Evolutionary conservation across 1,140 invertebrate genomes (phyloP).

Genomic region (Aphaenogaster rudis): DNA sequence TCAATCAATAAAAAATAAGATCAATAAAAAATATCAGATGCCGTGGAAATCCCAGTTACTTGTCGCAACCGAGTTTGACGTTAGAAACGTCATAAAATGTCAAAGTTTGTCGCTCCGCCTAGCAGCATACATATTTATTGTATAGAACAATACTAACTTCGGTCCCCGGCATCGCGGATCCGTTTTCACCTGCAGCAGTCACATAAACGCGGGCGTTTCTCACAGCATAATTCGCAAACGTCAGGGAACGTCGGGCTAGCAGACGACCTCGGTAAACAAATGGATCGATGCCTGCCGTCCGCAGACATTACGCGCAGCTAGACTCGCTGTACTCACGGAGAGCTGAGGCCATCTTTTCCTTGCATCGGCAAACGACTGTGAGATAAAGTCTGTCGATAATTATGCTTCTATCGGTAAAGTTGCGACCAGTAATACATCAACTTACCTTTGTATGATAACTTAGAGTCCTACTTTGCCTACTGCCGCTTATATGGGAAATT

Average conservation of each 20-base stretch:
- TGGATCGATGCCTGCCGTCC: conserved; percentile 74
- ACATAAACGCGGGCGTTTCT: conserved; percentile 70
- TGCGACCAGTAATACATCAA: not conserved
- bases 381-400: not conserved
- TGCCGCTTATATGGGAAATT: too few species aligned
- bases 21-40: not conserved
- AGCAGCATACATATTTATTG: not conserved
- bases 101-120: not conserved
- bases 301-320: not conserved
- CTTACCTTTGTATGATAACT: not conserved
- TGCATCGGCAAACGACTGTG: not conserved
- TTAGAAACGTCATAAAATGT: conserved; percentile 52
- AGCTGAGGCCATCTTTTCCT: not conserved
- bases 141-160: conserved; percentile 70
- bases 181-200: conserved; percentile 40
- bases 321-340: not conserved
- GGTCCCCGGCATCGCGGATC: conserved; percentile 73
- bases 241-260: conserved; percentile 63
- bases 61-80: conserved; percentile 41
- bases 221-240: conserved; percentile 72
- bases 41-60: not conserved
- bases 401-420: not conserved
- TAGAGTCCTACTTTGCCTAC: not conserved
- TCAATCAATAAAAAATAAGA: conserved; percentile 16
- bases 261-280: conserved; percentile 80